These are phyloP conservation scores for Chanos chanos DNA, from an alignment of 2,797 vertebrate genomes.

Conservation along the genomic window DNA sequence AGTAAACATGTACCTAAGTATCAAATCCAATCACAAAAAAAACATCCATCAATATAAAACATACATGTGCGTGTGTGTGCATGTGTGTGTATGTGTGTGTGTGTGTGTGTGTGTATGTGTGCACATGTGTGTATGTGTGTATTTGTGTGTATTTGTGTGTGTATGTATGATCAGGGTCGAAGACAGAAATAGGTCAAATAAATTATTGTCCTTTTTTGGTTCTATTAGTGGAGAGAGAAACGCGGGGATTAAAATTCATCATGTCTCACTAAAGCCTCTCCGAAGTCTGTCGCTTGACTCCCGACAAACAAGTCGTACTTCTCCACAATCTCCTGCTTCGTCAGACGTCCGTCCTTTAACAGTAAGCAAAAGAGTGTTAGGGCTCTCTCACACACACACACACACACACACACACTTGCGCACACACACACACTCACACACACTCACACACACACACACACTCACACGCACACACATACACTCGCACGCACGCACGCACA, in stretches of 20 bases:
- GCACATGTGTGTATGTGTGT: too few species aligned
- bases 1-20: too few species aligned
- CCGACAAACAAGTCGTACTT: conserved; percentile 98
- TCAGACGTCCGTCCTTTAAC: conserved; percentile 86
- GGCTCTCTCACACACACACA: neutral
- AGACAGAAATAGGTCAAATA: conserved; percentile 79
- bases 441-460: neutral
- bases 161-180: conserved; percentile 40
- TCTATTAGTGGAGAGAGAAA: conserved; percentile 14
- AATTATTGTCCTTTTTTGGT: conserved; percentile 76
- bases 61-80: too few species aligned
- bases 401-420: neutral
- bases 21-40: too few species aligned
- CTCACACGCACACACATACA: too few species aligned
- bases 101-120: too few species aligned
- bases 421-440: neutral
- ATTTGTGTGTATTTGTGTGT: too few species aligned
- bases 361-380: too few species aligned
- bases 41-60: too few species aligned
- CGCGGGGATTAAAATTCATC: conserved; percentile 82
- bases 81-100: too few species aligned
- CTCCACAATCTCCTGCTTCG: conserved; percentile 90
- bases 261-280: conserved; percentile 92
- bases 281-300: conserved; percentile 98
- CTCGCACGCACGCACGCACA: too few species aligned